A percentile compares a stretch with the other conserved stretches of the same genome.
phyloP scores from a whole-genome alignment of 2,113 vertebrate genomes.

The Helogale parvula region DNA sequence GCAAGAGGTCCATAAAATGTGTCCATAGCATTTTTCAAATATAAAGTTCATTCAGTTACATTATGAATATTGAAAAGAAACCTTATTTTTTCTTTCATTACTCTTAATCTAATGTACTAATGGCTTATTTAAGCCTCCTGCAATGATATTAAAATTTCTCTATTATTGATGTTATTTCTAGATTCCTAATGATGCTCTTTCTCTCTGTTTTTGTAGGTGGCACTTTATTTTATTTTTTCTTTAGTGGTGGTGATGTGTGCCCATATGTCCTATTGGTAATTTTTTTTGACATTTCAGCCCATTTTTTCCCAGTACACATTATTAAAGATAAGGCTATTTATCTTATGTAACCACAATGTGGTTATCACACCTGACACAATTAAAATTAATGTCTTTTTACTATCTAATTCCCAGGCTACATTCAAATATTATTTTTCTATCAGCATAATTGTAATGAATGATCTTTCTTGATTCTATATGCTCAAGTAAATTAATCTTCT shows the following conservation, averaged over 20 bases:
- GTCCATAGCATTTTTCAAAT: background rate
- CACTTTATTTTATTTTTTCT: background rate
- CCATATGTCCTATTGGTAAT: background rate
- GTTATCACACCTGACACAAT: background rate
- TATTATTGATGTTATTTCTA: background rate
- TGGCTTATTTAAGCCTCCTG: background rate
- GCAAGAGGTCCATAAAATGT: background rate
- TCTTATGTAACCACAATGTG: background rate
- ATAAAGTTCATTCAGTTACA: background rate
- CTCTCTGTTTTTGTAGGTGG: background rate
- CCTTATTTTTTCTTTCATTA: background rate
- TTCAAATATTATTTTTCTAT: constrained; percentile 22
- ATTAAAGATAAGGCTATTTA: background rate
- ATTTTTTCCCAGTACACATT: background rate
- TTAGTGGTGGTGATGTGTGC: background rate
- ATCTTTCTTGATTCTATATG: background rate
- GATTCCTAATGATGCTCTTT: background rate
- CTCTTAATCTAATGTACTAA: background rate
- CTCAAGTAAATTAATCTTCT: background rate
- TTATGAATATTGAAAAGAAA: background rate
- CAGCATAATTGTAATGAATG: background rate
- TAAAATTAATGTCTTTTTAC: background rate
- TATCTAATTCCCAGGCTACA: background rate
- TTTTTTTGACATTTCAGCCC: background rate
- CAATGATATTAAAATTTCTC: background rate